These are phyloP conservation scores for Geopemphigus sp. DNA, from an alignment of 1,140 invertebrate genomes.

Conservation along the genomic window DNA sequence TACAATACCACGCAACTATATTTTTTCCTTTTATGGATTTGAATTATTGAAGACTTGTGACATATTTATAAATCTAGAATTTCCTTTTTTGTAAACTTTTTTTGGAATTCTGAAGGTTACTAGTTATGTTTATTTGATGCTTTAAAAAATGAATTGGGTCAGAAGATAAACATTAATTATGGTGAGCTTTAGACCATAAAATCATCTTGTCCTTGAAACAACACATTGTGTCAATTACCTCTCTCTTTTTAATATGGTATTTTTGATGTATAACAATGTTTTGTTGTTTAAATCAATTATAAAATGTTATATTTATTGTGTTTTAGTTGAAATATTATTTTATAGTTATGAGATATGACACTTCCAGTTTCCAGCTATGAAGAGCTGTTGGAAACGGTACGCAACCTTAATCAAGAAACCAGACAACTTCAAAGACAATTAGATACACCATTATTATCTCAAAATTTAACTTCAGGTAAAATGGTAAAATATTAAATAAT, in stretches of 20 bases:
- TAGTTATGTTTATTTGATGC: background rate
- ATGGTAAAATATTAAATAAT: background rate
- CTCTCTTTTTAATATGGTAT: background rate
- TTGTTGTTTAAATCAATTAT: constrained; percentile 6
- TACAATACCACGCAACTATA: background rate
- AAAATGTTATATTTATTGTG: background rate
- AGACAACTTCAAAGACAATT: constrained; percentile 53
- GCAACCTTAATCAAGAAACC: constrained; percentile 59
- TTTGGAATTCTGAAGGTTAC: constrained; percentile 9
- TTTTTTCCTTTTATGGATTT: constrained; percentile 39
- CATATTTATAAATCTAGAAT: constrained; percentile 29
- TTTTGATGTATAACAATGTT: constrained; percentile 8
- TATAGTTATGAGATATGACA: constrained; percentile 56
- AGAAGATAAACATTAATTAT: background rate
- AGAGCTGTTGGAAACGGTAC: constrained; percentile 59
- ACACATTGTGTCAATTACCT: background rate
- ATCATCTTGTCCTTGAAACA: constrained; percentile 37
- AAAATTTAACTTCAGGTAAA: background rate
- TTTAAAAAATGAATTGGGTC: constrained; percentile 23
- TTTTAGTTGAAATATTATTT: constrained; percentile 28
- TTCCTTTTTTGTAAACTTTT: constrained; percentile 23
- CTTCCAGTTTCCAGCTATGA: constrained; percentile 61
- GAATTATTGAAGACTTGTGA: constrained; percentile 10
- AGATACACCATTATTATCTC: constrained; percentile 50
- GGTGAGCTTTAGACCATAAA: constrained; percentile 1